Evolutionary conservation across 2,113 vertebrate genomes (phyloP).

Genomic region (Nestor notabilis): DNA sequence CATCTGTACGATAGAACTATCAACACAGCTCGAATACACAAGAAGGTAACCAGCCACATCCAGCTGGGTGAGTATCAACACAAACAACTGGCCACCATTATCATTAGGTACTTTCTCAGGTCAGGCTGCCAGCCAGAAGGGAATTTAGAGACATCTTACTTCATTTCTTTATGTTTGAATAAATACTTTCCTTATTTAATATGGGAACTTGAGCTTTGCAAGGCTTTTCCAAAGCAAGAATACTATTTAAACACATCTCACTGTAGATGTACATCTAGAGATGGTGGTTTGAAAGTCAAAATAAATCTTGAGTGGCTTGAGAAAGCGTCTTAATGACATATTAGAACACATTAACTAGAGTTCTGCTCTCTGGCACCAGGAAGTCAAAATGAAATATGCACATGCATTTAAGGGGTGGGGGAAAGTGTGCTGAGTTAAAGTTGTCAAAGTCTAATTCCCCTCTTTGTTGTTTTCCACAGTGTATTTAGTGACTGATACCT

Average conservation of each 20-base stretch:
- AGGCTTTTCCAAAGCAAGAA: background rate
- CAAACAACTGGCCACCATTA: accelerated
- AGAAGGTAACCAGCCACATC: slow-evolving; percentile 85
- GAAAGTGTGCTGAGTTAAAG: background rate
- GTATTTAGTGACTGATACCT: slow-evolving; percentile 85
- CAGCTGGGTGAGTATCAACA: slow-evolving; percentile 84
- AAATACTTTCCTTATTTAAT: background rate
- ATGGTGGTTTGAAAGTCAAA: background rate
- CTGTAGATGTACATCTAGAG: background rate
- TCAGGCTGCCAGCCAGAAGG: background rate
- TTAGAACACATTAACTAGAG: background rate
- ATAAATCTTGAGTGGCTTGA: background rate
- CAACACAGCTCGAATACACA: slow-evolving; percentile 83
- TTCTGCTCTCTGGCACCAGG: background rate
- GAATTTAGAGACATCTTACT: background rate
- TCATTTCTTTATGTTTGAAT: background rate
- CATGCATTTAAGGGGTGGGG: background rate
- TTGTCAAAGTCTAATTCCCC: background rate
- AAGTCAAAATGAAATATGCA: background rate
- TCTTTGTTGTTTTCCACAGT: slow-evolving; percentile 72
- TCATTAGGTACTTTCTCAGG: background rate
- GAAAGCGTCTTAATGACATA: background rate
- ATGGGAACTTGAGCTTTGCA: background rate
- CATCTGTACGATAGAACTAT: slow-evolving; percentile 86
- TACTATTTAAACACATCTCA: background rate